A percentile compares a stretch with the other conserved stretches of the same genome.
These are phyloP conservation scores for Phacellophora camtschatica DNA, from an alignment of 30 jellyfish, hydroid and myxozoan species.

Conservation along the genomic window DNA sequence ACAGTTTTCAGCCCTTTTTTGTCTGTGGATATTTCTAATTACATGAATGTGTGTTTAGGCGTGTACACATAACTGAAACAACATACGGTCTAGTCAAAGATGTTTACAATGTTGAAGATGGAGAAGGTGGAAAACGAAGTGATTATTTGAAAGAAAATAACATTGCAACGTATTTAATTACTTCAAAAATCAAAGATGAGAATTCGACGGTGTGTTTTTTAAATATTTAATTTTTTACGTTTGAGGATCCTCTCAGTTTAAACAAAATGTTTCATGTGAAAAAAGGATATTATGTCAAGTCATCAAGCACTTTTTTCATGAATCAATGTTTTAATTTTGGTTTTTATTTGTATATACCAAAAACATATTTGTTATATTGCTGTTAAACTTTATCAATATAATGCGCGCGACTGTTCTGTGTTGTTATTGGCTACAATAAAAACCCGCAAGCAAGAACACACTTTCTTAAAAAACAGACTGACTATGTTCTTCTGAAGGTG, in stretches of 20 bases:
- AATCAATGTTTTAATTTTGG: too few species aligned
- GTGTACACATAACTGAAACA: conserved; percentile 83
- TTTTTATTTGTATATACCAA: too few species aligned
- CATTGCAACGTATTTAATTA: conserved; percentile 66
- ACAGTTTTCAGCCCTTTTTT: too few species aligned
- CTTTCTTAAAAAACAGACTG: too few species aligned
- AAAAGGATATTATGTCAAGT: too few species aligned
- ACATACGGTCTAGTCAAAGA: conserved; percentile 75
- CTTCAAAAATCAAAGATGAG: conserved; percentile 48
- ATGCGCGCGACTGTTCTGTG: too few species aligned
- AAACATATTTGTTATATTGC: too few species aligned
- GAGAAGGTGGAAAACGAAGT: conserved; percentile 85
- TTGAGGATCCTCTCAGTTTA: not conserved
- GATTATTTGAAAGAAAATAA: conserved; percentile 74
- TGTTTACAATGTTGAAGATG: conserved; percentile 77
- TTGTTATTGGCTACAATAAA: too few species aligned
- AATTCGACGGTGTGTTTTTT: conserved; percentile 4
- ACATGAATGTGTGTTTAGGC: conserved; percentile 18
- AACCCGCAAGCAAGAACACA: too few species aligned
- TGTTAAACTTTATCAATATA: too few species aligned
- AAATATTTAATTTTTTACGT: not conserved
- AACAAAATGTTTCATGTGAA: not conserved
- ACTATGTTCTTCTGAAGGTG: too few species aligned
- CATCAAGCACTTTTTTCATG: too few species aligned
- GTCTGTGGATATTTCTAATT: not conserved